Evolutionary conservation across 2,888 invertebrate genomes (phyloP), one percentile per base, ranked within the genome.

Genomic region (Aricia artaxerxes): DNA sequence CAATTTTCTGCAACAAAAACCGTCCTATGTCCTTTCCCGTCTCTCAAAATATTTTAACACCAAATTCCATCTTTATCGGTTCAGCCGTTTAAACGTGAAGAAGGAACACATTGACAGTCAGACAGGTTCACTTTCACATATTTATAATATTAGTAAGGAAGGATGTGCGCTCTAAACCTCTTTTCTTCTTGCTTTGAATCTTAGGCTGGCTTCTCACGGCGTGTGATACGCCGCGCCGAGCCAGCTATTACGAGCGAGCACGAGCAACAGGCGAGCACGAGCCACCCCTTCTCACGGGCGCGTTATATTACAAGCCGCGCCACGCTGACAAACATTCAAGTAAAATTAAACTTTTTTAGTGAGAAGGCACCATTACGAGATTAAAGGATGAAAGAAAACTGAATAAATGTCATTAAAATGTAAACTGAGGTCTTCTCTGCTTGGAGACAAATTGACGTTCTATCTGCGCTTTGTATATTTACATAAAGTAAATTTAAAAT

Each of bases 401-500:
- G 69, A 69, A 69, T 69, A 69, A 69, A 69, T 38, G 38, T 69
- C 35, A 69, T 69, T 69, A 69, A 69, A 69, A 64, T 64, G 9
- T 38, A 69, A 69, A 38, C 69, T 16, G 69, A 69, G 35, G 35
- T 38, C 35, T 69, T 35, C 69, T 38, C 13, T 5, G 35, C 11
- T 38, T 61, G 61, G 24, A 69, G 69, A 35, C 35, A 69, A 69
- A 69, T 69, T 38, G 69, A 69, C 69, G 69, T 69, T 38, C 69
- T 35, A 38, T 69, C 69, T 35, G 5, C 69, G 35, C 69, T 69
- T 69, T 16, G 69, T 35, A 69, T 69, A 69, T 69, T 69, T 69
- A 35, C 69, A 69, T 38, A 38, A 69, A 69, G 69, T 69, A 69
- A 69, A 69, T 69, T 69, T 69, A 69, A 69, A 69, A 69, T 69